Percentiles rank a stretch among this genome's conserved stretches.
phyloP scores from a whole-genome alignment of 2,888 invertebrate species.

The Parascotia fuliginaria region DNA sequence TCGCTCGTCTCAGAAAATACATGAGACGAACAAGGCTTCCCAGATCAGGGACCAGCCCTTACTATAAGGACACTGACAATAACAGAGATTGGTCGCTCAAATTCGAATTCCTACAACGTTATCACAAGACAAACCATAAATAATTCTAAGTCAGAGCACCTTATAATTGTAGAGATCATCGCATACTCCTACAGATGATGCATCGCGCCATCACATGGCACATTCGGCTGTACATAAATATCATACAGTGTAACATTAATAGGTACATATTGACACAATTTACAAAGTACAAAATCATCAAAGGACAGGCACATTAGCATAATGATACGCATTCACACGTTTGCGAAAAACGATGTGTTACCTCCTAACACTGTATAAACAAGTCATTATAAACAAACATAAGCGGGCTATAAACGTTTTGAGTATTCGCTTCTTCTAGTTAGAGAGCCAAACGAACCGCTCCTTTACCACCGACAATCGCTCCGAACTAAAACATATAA shows the following conservation, averaged over 20 bases:
- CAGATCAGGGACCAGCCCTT: slow-evolving; percentile 76
- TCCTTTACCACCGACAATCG: slow-evolving; percentile 42
- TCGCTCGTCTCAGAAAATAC: slow-evolving; percentile 24
- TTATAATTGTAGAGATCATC: slow-evolving; percentile 86
- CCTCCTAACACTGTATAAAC: slow-evolving; percentile 21
- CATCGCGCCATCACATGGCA: slow-evolving; percentile 79
- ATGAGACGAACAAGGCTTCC: slow-evolving; percentile 46
- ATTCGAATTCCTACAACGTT: slow-evolving; percentile 72
- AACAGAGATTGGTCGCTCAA: slow-evolving; percentile 79
- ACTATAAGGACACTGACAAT: slow-evolving; percentile 67
- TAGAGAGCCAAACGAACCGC: slow-evolving; percentile 69
- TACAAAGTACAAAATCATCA: slow-evolving; percentile 68
- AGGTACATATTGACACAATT: slow-evolving; percentile 80
- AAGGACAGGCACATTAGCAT: slow-evolving; percentile 70
- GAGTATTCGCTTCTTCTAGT: slow-evolving; percentile 69
- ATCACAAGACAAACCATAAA: slow-evolving; percentile 81
- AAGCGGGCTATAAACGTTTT: slow-evolving; percentile 37
- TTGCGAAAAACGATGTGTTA: slow-evolving; percentile 40
- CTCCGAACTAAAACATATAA: slow-evolving; percentile 42
- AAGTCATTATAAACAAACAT: slow-evolving; percentile 25
- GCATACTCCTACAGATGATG: slow-evolving; percentile 69
- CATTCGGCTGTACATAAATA: slow-evolving; percentile 75
- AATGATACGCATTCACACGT: slow-evolving; percentile 45
- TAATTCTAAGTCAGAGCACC: slow-evolving; percentile 85
- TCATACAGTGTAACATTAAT: slow-evolving; percentile 72